Conservation (phyloP, 2,888 invertebrate genomes). For the Clivina fossor region DNA sequence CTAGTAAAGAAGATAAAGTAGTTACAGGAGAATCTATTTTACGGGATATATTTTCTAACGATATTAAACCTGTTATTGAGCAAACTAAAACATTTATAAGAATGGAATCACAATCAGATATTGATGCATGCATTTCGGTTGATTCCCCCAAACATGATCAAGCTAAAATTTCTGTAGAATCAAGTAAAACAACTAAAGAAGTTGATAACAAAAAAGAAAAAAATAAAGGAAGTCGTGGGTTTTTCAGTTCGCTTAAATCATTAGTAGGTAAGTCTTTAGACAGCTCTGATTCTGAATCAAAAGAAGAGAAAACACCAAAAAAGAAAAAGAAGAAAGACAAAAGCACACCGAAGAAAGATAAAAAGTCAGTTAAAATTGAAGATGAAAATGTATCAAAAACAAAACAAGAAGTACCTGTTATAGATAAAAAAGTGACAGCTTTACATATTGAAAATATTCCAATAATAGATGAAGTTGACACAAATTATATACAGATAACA, state of each 20-base stretch:
- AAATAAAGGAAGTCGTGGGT: slow-evolving; percentile 49
- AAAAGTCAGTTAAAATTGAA: slow-evolving; percentile 12
- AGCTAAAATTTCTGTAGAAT: slow-evolving; percentile 8
- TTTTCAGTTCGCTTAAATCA: slow-evolving; percentile 51
- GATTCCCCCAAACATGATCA: slow-evolving; percentile 38
- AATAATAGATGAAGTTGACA: slow-evolving; percentile 32
- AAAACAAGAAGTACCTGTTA: slow-evolving; percentile 47
- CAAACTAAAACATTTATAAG: slow-evolving; percentile 51
- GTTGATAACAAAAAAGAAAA: slow-evolving; percentile 42
- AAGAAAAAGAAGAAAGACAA: slow-evolving; percentile 46
- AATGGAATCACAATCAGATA: slow-evolving; percentile 49
- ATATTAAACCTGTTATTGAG: slow-evolving; percentile 40
- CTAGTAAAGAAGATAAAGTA: slow-evolving; percentile 47
- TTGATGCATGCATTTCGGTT: slow-evolving; percentile 19
- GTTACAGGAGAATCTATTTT: slow-evolving; percentile 38
- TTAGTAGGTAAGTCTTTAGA: slow-evolving; percentile 51
- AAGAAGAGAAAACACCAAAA: slow-evolving; percentile 48
- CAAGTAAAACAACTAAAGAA: slow-evolving; percentile 27
- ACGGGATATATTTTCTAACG: slow-evolving; percentile 39
- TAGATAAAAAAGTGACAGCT: slow-evolving; percentile 24
- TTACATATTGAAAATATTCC: slow-evolving; percentile 26
- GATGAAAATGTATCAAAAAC: slow-evolving; percentile 42
- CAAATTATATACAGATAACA: slow-evolving; percentile 37
- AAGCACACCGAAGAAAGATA: slow-evolving; percentile 43
- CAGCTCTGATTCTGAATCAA: slow-evolving; percentile 52